Conservation (phyloP, 2,888 invertebrate species). For the Athalia cordata region DNA sequence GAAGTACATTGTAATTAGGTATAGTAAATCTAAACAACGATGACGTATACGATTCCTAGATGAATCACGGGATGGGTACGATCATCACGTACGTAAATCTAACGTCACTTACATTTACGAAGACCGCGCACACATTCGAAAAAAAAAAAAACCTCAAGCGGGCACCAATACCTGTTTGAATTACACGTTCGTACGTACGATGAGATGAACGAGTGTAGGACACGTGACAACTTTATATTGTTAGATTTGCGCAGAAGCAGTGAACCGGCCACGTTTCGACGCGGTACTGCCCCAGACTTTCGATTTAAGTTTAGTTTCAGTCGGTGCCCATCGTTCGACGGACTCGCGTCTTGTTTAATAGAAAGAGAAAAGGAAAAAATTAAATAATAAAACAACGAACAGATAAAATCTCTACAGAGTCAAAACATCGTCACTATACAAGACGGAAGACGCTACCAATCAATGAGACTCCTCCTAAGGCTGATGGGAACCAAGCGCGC, state of each 20-base stretch:
- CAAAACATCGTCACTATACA: not conserved
- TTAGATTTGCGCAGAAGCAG: slow-evolving; percentile 40
- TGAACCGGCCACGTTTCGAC: slow-evolving; percentile 40
- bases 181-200: not conserved
- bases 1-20: too few species aligned
- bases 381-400: not conserved
- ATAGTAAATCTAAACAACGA: not conserved
- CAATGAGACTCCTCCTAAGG: too few species aligned
- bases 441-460: not conserved
- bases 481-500: too few species aligned
- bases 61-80: not conserved
- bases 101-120: not conserved
- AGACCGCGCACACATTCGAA: not conserved
- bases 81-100: not conserved
- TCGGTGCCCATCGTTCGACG: slow-evolving; percentile 61
- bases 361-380: not conserved
- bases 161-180: not conserved
- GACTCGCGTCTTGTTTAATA: slow-evolving; percentile 51
- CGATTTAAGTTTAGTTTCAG: slow-evolving; percentile 61
- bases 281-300: slow-evolving; percentile 39
- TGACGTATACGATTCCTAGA: not conserved
- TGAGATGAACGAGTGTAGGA: slow-evolving; percentile 1
- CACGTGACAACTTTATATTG: slow-evolving; percentile 38
- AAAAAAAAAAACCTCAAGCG: not conserved
- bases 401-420: not conserved